Percentiles rank a stretch among this genome's conserved stretches.
phyloP scores from a whole-genome alignment of 2,113 vertebrate genomes.

The Leptosomus discolor region DNA sequence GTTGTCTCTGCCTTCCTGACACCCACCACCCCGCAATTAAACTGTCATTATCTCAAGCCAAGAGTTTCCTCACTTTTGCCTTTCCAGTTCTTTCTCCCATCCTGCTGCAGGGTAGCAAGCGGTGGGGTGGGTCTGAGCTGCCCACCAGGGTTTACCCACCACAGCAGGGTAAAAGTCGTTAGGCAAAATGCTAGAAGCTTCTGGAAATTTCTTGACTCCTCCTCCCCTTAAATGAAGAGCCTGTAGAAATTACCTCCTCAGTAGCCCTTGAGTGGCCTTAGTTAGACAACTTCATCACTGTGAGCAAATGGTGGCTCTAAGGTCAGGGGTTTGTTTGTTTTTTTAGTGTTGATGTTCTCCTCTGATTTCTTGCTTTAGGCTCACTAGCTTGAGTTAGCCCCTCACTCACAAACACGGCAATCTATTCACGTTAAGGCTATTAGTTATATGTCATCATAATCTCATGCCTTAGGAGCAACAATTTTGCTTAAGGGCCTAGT shows the following conservation, averaged over 20 bases:
- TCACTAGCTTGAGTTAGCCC: neutral
- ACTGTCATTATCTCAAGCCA: neutral
- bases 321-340: neutral
- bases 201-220: neutral
- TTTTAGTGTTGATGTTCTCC: neutral
- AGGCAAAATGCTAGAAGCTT: neutral
- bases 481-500: neutral
- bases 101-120: neutral
- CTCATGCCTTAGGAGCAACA: neutral
- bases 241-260: neutral
- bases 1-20: neutral
- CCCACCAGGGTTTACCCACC: neutral
- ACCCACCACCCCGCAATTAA: too few relatives aligned
- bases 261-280: neutral
- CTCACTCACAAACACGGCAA: neutral
- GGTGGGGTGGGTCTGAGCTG: neutral
- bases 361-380: neutral
- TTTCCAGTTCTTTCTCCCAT: neutral
- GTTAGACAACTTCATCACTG: neutral
- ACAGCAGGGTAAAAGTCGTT: neutral
- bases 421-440: neutral
- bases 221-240: neutral
- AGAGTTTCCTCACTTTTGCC: neutral
- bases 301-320: neutral
- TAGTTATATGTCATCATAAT: neutral